Evolutionary conservation across 2,113 vertebrate genomes (phyloP).

Genomic region (Hyperopisus bebe): DNA sequence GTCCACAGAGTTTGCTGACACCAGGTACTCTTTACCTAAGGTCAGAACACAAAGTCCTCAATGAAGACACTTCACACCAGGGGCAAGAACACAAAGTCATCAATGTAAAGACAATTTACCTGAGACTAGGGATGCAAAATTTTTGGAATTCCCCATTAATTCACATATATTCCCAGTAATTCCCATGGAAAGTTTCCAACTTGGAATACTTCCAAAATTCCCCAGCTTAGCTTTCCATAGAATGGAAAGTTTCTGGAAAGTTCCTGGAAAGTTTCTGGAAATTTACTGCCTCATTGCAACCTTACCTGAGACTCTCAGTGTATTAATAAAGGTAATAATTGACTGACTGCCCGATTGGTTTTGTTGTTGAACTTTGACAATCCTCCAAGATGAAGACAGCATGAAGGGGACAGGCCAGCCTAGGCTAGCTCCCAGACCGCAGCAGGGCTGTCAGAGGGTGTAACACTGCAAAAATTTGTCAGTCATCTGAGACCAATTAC

Average conservation of each 20-base stretch:
- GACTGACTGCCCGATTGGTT: not conserved
- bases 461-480: not conserved
- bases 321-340: not conserved
- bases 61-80: not conserved
- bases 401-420: not conserved
- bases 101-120: not conserved
- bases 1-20: conserved; percentile 57
- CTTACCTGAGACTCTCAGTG: not conserved
- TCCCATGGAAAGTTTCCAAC: not conserved
- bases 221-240: not conserved
- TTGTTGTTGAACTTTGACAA: not conserved
- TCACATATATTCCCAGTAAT: not conserved
- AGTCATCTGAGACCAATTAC: conserved; percentile 5
- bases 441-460: not conserved
- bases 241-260: not conserved
- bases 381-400: not conserved
- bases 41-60: not conserved
- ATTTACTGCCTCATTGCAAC: not conserved
- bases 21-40: conserved; percentile 55
- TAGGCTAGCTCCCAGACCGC: not conserved
- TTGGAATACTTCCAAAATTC: not conserved
- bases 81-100: not conserved
- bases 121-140: not conserved
- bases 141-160: not conserved
- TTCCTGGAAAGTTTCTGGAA: not conserved